These are phyloP conservation scores for Himantopus leucocephalus DNA, from an alignment of 2,113 vertebrate genomes.

Conservation along the genomic window DNA sequence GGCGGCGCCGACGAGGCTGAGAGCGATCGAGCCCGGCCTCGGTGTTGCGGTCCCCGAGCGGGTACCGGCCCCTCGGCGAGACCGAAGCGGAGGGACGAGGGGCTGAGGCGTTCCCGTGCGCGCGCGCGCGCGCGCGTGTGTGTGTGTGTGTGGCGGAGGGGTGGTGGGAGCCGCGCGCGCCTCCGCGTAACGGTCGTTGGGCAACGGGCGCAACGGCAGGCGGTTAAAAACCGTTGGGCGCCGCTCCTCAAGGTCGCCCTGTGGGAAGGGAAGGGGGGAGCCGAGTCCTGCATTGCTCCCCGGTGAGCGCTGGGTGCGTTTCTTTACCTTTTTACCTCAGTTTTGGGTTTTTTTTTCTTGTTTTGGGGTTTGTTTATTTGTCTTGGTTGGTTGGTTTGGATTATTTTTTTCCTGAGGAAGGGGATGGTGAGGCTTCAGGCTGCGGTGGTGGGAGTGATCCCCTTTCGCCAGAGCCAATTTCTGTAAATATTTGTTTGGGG, in stretches of 20 bases:
- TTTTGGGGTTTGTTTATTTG: no score
- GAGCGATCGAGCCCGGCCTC: background rate
- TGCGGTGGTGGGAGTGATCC: background rate
- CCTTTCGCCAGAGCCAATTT: background rate
- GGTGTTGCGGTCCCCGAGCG: background rate
- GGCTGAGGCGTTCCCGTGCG: background rate
- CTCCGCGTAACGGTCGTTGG: background rate
- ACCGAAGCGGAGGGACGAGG: background rate
- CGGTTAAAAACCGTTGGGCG: background rate
- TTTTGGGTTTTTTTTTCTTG: no score
- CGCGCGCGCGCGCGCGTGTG: background rate
- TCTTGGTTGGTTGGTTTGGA: background rate
- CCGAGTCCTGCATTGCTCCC: background rate
- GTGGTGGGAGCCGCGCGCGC: background rate
- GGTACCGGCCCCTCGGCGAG: background rate
- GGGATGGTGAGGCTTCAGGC: background rate
- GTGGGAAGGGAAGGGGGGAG: background rate
- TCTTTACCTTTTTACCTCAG: background rate
- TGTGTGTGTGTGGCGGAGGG: background rate
- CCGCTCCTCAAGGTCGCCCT: background rate
- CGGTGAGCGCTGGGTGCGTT: background rate
- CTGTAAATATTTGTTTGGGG: background rate
- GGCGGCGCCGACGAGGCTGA: background rate
- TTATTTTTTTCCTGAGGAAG: background rate
- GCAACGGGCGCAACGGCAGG: background rate